A percentile compares a stretch with the other conserved stretches of the same genome.
These are phyloP conservation scores for Rhopalosiphum nymphaeae DNA, from an alignment of 2,888 invertebrate species.

Conservation along the genomic window DNA sequence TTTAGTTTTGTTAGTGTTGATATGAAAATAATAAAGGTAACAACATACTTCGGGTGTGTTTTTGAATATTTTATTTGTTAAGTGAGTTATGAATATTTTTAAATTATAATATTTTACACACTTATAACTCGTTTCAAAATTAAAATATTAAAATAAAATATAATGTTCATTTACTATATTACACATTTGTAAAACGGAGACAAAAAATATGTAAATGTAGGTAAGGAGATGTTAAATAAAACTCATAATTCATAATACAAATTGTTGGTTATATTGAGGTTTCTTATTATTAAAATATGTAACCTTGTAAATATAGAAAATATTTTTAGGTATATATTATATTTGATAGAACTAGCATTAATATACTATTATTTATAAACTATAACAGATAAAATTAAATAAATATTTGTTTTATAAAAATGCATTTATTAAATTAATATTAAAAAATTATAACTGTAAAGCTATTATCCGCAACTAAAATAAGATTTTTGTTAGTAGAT, in stretches of 20 bases:
- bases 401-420: background rate
- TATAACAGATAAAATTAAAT: background rate
- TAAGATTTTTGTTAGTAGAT: background rate
- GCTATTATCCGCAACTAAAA: background rate
- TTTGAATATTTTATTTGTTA: background rate
- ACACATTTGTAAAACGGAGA: background rate
- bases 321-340: background rate
- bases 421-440: background rate
- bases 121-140: background rate
- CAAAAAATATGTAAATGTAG: background rate
- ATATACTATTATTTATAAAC: background rate
- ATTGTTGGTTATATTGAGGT: background rate
- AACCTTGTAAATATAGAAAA: constrained; percentile 4
- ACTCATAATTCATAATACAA: background rate
- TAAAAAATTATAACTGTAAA: background rate
- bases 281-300: background rate
- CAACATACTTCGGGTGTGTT: background rate
- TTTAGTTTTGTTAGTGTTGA: background rate
- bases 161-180: background rate
- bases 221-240: background rate
- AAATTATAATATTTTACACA: background rate
- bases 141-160: background rate
- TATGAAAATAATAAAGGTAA: background rate
- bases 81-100: background rate
- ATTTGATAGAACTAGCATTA: background rate